These are phyloP conservation scores for Glossophaga mutica DNA, from an alignment of 2,797 vertebrate genomes.

Conservation along the genomic window DNA sequence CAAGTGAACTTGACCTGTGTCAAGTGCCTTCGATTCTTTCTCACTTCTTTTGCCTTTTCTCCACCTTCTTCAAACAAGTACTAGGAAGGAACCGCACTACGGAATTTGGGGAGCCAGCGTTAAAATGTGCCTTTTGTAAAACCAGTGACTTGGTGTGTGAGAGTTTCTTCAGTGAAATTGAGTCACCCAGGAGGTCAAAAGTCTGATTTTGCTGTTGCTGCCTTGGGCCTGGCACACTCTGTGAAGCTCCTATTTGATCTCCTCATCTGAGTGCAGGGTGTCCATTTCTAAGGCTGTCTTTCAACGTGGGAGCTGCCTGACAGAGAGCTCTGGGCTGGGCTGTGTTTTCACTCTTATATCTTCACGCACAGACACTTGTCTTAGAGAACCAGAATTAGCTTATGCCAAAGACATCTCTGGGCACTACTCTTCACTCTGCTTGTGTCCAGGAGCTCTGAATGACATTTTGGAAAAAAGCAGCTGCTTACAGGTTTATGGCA, in stretches of 20 bases:
- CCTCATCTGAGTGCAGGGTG: neutral
- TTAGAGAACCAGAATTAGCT: neutral
- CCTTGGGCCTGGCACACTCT: neutral
- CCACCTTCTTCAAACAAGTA: neutral
- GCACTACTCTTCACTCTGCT: neutral
- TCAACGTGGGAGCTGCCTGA: fast-evolving
- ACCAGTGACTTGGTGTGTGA: neutral
- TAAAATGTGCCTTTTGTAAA: neutral
- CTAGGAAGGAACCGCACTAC: neutral
- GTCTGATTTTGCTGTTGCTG: neutral
- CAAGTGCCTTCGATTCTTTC: neutral
- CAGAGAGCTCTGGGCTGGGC: neutral
- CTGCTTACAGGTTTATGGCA: neutral
- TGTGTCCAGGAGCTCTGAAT: neutral
- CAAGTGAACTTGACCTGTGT: fast-evolving
- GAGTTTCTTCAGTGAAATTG: neutral
- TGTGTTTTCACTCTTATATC: neutral
- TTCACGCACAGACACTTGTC: neutral
- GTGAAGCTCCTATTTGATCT: neutral
- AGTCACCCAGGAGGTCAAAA: neutral
- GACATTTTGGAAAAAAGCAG: neutral
- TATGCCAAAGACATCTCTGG: neutral
- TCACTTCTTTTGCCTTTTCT: neutral
- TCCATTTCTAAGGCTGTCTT: neutral
- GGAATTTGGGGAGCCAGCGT: neutral